phyloP scores from a whole-genome alignment of 2,113 vertebrate species.

The Connochaetes taurinus region DNA sequence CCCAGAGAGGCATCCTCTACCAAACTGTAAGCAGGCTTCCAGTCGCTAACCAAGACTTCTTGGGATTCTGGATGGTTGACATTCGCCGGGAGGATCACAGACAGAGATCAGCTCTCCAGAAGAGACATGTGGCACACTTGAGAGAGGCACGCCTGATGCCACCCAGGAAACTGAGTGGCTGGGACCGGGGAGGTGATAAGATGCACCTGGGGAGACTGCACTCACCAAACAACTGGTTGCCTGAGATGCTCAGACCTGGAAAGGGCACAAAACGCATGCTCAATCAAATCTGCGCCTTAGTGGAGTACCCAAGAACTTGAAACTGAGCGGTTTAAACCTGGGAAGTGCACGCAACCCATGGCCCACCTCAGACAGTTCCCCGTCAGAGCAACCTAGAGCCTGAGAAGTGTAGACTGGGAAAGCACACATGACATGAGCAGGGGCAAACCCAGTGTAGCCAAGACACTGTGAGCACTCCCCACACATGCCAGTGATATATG shows the following conservation, averaged over 20 bases:
- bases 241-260: not conserved
- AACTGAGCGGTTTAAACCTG: not conserved
- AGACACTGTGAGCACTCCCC: not conserved
- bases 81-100: rapidly evolving
- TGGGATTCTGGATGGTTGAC: not conserved
- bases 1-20: not conserved
- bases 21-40: not conserved
- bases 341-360: not conserved
- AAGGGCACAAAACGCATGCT: not conserved
- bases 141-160: rapidly evolving
- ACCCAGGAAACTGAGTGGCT: not conserved
- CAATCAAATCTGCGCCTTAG: not conserved
- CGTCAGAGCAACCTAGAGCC: not conserved
- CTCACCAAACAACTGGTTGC: not conserved
- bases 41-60: not conserved
- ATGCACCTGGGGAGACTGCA: not conserved
- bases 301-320: not conserved
- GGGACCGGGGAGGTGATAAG: not conserved
- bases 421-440: not conserved
- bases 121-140: not conserved
- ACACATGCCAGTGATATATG: not conserved
- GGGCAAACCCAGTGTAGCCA: not conserved
- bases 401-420: not conserved
- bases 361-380: not conserved
- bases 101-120: not conserved